phyloP scores from a whole-genome alignment of 2,797 vertebrate genomes.

The Mallotus villosus region DNA sequence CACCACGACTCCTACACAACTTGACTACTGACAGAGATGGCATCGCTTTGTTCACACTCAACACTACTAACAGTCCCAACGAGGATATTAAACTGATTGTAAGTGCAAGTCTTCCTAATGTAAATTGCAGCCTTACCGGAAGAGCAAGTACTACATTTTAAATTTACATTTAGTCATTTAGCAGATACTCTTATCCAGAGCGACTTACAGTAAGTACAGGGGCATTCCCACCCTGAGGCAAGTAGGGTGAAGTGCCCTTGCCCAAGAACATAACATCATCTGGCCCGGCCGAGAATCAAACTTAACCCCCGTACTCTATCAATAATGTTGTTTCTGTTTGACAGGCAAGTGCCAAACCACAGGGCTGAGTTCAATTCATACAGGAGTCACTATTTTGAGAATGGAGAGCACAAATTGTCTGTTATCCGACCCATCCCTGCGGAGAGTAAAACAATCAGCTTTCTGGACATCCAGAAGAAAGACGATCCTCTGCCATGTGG shows the following conservation, averaged over 20 bases:
- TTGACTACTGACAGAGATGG: constrained; percentile 65
- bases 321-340: constrained; percentile 5
- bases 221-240: no score
- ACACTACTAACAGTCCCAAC: constrained; percentile 16
- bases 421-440: constrained; percentile 15
- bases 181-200: no score
- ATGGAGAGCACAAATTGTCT: neutral
- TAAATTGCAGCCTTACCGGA: neutral
- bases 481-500: constrained; percentile 52
- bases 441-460: constrained; percentile 55
- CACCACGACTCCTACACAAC: constrained; percentile 30
- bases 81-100: constrained; percentile 39
- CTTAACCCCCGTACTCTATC: no score
- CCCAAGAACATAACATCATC: no score
- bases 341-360: constrained; percentile 33
- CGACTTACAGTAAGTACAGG: no score
- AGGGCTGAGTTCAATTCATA: fast-evolving
- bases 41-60: constrained; percentile 57
- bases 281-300: no score
- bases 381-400: neutral
- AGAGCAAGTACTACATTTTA: no score
- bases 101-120: constrained; percentile 11
- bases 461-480: constrained; percentile 44
- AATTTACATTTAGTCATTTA: no score
- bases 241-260: no score